phyloP scores from a whole-genome alignment of 2,888 invertebrate genomes.

The Brenthis daphne region DNA sequence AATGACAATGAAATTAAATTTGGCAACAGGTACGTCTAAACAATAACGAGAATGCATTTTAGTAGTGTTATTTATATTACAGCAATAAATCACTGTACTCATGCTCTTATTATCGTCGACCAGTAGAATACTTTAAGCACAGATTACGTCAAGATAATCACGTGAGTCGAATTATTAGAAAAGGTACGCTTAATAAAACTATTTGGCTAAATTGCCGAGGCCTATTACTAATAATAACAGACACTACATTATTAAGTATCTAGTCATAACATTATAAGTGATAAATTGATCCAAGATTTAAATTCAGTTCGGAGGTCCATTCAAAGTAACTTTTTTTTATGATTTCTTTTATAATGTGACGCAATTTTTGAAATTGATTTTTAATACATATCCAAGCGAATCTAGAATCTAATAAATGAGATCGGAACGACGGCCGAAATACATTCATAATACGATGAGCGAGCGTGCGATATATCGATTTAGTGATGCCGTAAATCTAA shows the following conservation, averaged over 20 bases:
- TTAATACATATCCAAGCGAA: no score
- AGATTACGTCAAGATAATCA: constrained; percentile 38
- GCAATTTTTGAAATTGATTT: no score
- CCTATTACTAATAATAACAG: no score
- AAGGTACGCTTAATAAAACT: constrained; percentile 6
- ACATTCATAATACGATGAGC: constrained; percentile 33
- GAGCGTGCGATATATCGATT: constrained; percentile 39
- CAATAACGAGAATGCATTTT: constrained; percentile 47
- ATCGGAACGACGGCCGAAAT: constrained; percentile 7
- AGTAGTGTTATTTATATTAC: constrained; percentile 39
- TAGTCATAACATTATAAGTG: no score
- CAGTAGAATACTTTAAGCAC: constrained; percentile 31
- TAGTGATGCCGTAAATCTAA: constrained; percentile 42
- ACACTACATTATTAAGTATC: no score
- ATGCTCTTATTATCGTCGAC: constrained; percentile 36
- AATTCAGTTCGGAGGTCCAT: no score
- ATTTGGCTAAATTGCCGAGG: no score
- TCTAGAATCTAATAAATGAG: background rate
- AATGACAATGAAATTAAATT: constrained; percentile 56
- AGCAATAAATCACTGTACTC: constrained; percentile 39
- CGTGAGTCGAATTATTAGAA: constrained; percentile 38
- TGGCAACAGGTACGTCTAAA: constrained; percentile 53
- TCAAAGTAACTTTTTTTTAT: no score
- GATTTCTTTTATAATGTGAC: no score
- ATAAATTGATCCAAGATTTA: no score